Base-by-base conservation (phyloP, 2,888 invertebrate species). In the Phyllotreta cruciferae region DNA sequence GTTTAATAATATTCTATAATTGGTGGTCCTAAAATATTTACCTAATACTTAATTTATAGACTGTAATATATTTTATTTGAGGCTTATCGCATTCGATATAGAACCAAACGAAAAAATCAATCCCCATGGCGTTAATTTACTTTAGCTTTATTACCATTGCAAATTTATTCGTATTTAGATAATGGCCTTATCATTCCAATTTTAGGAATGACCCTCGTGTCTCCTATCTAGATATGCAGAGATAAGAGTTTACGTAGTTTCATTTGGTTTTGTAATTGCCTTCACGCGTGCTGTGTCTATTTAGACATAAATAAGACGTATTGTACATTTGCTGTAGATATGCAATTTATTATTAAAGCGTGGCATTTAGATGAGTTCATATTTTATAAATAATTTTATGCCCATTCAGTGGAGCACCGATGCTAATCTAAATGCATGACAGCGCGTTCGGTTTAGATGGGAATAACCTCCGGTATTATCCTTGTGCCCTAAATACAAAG, bases 151-250 rank as follows among this genome's bases (percentile, higher is more conserved):
- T 49, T 49, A 49, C 35, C 34, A 49, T 49, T 49, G 49, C 49
- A 49, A 49, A 49, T 49, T 49, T 49, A 49, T 49, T 49, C 49
- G 49, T 35, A 34, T 49, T 49, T 49, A 49, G 49, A 49, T 49
- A 49, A 34, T 49, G 49, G 49, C 10, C 35, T 49, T 47, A 47
- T 47, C 47, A 47, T 47, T 47, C 47, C 47, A 47, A 14, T 47
- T 47, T 13, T 47, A 24, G 24, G 47, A 47, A 47, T 34, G 8
- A 6, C n/a, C 34, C 47, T 13, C 47, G 47, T 47, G 47, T 47
- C 47, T 47, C 24, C 2, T 24, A 24, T 24, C 24, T 24, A 24
- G 24, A 24, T 24, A 24, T 4, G 34, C 34, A 47, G 8, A 47
- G 47, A 47, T 47, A 47, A 47, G 24, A 6, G 24, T 47, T 47